Conservation (phyloP, 1,140 invertebrate genomes). For the Leptinotarsa defecta region DNA sequence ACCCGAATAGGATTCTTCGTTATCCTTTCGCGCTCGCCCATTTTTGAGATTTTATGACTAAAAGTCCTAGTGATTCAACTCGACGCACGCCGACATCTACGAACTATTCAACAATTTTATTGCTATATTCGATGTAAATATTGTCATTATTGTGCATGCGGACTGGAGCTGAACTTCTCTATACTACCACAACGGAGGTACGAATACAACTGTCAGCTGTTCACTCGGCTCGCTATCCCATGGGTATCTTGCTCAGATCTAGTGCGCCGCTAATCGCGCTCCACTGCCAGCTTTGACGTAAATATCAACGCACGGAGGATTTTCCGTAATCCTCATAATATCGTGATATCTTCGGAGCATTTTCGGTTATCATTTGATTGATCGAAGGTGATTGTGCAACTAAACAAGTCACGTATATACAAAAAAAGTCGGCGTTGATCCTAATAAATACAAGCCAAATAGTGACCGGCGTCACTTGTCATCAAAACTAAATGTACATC, state of each 20-base stretch:
- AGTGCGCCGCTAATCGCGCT: conserved; percentile 26
- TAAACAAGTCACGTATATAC: no score
- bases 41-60: conserved; percentile 44
- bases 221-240: conserved; percentile 15
- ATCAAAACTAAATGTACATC: no score
- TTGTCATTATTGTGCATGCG: conserved; percentile 26
- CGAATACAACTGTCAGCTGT: conserved; percentile 32
- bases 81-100: conserved; percentile 6
- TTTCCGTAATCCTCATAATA: conserved; percentile 19
- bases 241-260: conserved; percentile 34
- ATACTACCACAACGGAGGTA: conserved; percentile 15
- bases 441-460: no score
- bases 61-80: conserved; percentile 31
- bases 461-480: no score
- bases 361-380: neutral
- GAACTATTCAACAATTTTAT: conserved; percentile 17
- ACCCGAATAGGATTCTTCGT: conserved; percentile 83
- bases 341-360: neutral
- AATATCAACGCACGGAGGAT: conserved; percentile 26
- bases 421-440: no score
- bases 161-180: conserved; percentile 26
- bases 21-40: conserved; percentile 64
- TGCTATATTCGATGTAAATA: conserved; percentile 37
- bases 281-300: conserved; percentile 28
- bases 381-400: neutral